Evolutionary conservation across 2,113 vertebrate genomes (phyloP).

Genomic region (Peucedramus taeniatus): DNA sequence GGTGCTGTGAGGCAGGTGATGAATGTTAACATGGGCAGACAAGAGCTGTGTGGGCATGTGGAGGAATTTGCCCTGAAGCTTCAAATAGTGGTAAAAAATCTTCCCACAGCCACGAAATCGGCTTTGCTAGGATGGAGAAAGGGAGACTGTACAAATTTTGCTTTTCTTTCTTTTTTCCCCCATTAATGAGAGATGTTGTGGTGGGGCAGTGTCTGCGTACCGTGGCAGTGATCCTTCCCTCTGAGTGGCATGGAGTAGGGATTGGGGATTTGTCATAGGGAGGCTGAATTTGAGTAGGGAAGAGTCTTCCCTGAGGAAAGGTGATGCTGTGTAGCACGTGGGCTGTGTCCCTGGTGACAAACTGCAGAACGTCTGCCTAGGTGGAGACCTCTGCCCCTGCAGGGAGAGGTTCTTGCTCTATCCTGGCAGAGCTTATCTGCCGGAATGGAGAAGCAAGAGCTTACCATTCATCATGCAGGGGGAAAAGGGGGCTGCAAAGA

Average conservation of each 20-base stretch:
- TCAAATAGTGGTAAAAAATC: not conserved
- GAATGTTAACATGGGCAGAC: not conserved
- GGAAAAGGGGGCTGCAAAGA: not conserved
- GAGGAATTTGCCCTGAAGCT: not conserved
- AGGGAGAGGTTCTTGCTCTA: not conserved
- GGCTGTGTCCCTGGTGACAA: not conserved
- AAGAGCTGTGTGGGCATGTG: not conserved
- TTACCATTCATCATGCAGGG: not conserved
- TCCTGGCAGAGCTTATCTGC: not conserved
- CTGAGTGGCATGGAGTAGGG: not conserved
- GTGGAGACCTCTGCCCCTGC: not conserved
- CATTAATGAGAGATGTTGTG: not conserved
- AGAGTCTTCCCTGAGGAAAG: not conserved
- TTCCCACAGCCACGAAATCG: fast-evolving
- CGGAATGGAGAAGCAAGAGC: not conserved
- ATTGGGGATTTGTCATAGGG: not conserved
- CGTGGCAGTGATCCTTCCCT: not conserved
- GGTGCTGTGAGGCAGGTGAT: not conserved
- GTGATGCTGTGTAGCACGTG: not conserved
- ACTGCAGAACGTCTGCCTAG: not conserved
- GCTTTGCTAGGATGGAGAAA: not conserved
- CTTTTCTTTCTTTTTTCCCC: too few relatives aligned
- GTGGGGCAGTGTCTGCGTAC: not conserved
- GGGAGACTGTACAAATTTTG: fast-evolving
- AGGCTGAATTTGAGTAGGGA: not conserved